A percentile compares a stretch with the other conserved stretches of the same genome.
Conservation (phyloP, 2,888 invertebrate genomes). For the Napeogenes sylphis region DNA sequence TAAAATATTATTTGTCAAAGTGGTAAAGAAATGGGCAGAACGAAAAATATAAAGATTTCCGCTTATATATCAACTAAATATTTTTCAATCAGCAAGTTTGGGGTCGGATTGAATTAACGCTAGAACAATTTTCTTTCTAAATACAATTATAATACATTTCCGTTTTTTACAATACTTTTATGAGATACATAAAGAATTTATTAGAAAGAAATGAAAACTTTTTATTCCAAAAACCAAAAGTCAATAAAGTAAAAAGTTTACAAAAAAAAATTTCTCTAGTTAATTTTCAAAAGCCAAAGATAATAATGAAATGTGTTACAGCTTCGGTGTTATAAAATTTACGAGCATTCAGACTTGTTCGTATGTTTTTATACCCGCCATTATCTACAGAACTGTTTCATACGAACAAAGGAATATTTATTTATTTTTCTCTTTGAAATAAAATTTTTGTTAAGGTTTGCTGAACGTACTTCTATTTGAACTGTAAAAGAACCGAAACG, state of each 20-base stretch:
- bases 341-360: neutral
- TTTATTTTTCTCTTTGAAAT: slow-evolving; percentile 1
- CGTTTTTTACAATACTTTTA: neutral
- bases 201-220: neutral
- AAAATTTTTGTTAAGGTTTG: neutral
- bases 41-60: no score
- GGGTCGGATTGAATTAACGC: no score
- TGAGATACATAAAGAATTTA: neutral
- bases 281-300: slow-evolving; percentile 3
- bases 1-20: no score
- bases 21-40: no score
- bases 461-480: neutral
- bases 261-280: neutral
- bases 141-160: no score
- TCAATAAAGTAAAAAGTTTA: slow-evolving; percentile 1
- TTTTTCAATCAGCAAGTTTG: no score
- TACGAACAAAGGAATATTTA: slow-evolving; percentile 5
- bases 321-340: neutral
- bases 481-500: no score
- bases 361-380: neutral
- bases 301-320: slow-evolving; percentile 3
- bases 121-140: no score
- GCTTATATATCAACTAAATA: no score
- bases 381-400: no score
- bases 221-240: neutral